Percentiles rank a stretch among this genome's conserved stretches.
phyloP scores from a whole-genome alignment of 2,797 vertebrate genomes.

The Lates japonicus region DNA sequence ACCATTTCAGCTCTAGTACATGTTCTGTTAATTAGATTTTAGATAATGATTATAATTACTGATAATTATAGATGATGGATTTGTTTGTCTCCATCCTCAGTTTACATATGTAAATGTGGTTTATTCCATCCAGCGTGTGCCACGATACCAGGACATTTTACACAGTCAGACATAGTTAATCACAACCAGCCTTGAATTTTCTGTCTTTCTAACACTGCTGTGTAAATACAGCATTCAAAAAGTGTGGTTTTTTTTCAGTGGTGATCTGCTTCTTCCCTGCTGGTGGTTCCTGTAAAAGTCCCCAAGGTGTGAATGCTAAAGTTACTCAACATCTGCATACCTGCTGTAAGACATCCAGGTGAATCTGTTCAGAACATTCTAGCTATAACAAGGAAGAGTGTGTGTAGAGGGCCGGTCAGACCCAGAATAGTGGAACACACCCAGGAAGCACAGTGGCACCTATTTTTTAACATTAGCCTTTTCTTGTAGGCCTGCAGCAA shows the following conservation, averaged over 20 bases:
- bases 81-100: not conserved
- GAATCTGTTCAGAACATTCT: constrained; percentile 34
- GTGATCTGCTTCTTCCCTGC: not conserved
- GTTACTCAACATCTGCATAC: not conserved
- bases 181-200: not conserved
- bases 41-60: not conserved
- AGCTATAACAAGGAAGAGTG: constrained; percentile 45
- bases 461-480: constrained; percentile 40
- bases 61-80: not conserved
- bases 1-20: not conserved
- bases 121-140: not conserved
- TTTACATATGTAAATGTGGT: not conserved
- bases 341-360: constrained; percentile 9
- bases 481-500: constrained; percentile 56
- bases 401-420: constrained; percentile 42
- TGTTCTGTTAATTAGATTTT: not conserved
- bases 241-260: no score
- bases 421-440: constrained; percentile 67
- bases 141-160: not conserved
- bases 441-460: constrained; percentile 70
- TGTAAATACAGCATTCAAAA: not conserved
- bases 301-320: not conserved
- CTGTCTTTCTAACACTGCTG: not conserved
- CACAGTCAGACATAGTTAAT: not conserved
- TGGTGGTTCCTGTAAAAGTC: not conserved